phyloP scores from a whole-genome alignment of 2,113 vertebrate genomes.

The Ascaphus truei region DNA sequence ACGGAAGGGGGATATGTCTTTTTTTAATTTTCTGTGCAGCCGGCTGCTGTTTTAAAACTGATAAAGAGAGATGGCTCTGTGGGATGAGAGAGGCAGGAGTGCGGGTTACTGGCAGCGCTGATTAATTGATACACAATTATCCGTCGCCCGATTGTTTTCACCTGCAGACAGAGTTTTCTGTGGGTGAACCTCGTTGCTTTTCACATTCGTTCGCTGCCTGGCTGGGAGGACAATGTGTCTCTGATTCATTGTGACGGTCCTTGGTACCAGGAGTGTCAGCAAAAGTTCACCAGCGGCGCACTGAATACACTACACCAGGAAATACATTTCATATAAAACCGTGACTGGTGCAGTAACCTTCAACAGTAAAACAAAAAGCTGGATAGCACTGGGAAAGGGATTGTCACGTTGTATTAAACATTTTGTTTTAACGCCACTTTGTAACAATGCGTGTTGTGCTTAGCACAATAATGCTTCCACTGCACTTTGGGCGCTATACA shows the following conservation, averaged over 20 bases:
- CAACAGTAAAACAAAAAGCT: too few species aligned
- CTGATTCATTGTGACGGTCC: slow-evolving; percentile 47
- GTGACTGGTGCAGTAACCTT: too few species aligned
- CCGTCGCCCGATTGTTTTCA: slow-evolving; percentile 41
- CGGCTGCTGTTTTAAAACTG: too few species aligned
- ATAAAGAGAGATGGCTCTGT: too few species aligned
- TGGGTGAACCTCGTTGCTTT: slow-evolving; percentile 43
- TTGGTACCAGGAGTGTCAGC: slow-evolving; percentile 38
- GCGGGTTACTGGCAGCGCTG: slow-evolving; percentile 16
- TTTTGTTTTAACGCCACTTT: too few species aligned
- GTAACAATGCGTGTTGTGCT: too few species aligned
- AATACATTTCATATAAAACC: not conserved
- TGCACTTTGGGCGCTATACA: too few species aligned
- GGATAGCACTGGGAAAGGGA: too few species aligned
- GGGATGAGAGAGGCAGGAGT: not conserved
- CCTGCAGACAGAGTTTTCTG: slow-evolving; percentile 32
- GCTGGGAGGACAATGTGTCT: slow-evolving; percentile 12
- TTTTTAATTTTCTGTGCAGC: too few species aligned
- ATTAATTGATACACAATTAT: slow-evolving; percentile 52
- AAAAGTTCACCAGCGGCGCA: slow-evolving; percentile 32
- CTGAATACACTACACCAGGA: slow-evolving; percentile 9
- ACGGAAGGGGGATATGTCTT: too few species aligned
- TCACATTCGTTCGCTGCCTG: slow-evolving; percentile 32
- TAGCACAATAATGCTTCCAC: too few species aligned
- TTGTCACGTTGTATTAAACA: too few species aligned